Percentiles rank a stretch among this genome's conserved stretches.
phyloP scores from a whole-genome alignment of 2,113 vertebrate species.

The Nothobranchius furzeri region DNA sequence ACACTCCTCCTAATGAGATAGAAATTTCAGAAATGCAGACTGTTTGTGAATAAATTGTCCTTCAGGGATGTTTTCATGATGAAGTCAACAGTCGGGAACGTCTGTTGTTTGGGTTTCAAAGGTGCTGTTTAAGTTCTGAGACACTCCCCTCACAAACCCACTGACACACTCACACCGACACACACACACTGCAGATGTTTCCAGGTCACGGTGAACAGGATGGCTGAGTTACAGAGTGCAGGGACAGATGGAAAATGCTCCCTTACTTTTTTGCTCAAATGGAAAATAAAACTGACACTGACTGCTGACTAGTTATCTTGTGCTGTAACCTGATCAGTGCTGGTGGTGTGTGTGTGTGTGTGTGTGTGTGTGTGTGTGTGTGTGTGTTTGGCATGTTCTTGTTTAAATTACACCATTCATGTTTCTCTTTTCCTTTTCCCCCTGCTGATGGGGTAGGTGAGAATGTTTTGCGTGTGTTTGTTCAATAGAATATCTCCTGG shows the following conservation, averaged over 20 bases:
- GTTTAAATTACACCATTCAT: too few relatives aligned
- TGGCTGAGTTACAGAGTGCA: conserved; percentile 4
- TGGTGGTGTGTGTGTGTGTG: not conserved
- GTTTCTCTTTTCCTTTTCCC: too few relatives aligned
- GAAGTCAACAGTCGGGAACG: not conserved
- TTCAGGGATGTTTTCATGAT: not conserved
- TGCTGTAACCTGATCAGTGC: not conserved
- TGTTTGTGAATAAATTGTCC: conserved; percentile 6
- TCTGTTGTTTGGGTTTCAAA: conserved; percentile 18
- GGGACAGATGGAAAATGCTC: conserved; percentile 35
- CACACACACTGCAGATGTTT: conserved; percentile 73
- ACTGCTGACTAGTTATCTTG: conserved; percentile 3
- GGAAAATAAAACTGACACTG: conserved; percentile 45
- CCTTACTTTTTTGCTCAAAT: conserved; percentile 22
- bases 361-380: not conserved
- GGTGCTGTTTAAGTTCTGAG: conserved; percentile 9
- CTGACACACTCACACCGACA: not conserved
- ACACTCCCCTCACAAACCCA: not conserved
- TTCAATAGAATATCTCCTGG: too few relatives aligned
- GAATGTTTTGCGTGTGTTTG: too few relatives aligned
- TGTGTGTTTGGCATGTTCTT: not conserved
- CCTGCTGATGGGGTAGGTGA: too few relatives aligned
- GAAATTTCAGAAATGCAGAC: not conserved
- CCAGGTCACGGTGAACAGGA: conserved; percentile 55
- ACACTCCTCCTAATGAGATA: not conserved